phyloP scores from a whole-genome alignment of 2,888 invertebrate genomes.

The Sarcophaga carnaria region DNA sequence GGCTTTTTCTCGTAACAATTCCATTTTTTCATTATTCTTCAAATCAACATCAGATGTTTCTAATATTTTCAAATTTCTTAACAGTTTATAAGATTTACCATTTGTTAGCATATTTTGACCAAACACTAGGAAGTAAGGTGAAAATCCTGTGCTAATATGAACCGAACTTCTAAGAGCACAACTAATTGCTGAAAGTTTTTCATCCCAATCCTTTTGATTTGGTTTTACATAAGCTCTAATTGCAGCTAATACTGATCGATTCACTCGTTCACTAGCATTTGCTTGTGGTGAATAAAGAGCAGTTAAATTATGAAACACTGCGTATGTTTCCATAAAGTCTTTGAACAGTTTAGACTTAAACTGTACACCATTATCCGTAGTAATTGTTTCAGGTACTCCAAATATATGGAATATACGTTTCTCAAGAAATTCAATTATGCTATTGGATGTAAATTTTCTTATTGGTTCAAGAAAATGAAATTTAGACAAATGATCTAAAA shows the following conservation, averaged over 20 bases:
- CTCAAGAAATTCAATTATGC: background rate
- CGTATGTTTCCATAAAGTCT: background rate
- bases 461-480: too few species aligned
- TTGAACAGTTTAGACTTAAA: slow-evolving; percentile 15
- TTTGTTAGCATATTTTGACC: slow-evolving; percentile 22
- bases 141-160: slow-evolving; percentile 23
- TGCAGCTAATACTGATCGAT: slow-evolving; percentile 17
- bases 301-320: slow-evolving; percentile 17
- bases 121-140: slow-evolving; percentile 37
- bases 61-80: background rate
- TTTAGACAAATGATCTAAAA: too few species aligned
- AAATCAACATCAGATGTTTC: background rate
- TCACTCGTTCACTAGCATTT: slow-evolving; percentile 20
- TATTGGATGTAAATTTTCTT: too few species aligned
- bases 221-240: slow-evolving; percentile 30
- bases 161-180: slow-evolving; percentile 23
- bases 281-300: slow-evolving; percentile 16
- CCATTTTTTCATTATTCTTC: background rate
- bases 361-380: slow-evolving; percentile 29
- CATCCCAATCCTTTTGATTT: slow-evolving; percentile 19
- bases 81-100: background rate
- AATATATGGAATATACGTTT: slow-evolving; percentile 9
- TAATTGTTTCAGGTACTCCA: slow-evolving; percentile 26
- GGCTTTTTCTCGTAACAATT: background rate
- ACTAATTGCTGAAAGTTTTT: slow-evolving; percentile 23